Evolutionary conservation across 35 echinoderm and acorn worm species (phyloP).

Genomic region (Acanthaster planci): DNA sequence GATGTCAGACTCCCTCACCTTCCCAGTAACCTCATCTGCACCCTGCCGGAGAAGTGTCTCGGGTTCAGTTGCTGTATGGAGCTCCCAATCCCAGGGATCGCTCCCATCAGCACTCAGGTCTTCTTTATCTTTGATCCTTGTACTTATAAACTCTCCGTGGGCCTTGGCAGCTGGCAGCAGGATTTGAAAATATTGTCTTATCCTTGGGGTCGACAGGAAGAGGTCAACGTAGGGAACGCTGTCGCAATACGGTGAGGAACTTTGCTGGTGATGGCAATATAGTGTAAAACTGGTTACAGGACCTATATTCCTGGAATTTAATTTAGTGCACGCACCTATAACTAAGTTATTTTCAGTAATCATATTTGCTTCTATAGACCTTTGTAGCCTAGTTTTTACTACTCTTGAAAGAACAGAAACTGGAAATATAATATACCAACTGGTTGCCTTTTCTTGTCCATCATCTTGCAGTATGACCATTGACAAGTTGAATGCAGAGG

Average conservation of each 20-base stretch:
- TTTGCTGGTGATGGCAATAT: no score
- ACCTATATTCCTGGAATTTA: no score
- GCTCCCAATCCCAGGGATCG: conserved; percentile 14
- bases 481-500: conserved; percentile 2
- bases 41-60: conserved; percentile 27
- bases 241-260: background rate
- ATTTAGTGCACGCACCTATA: no score
- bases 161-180: conserved; percentile 13
- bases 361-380: no score
- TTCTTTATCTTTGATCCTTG: conserved; percentile 33
- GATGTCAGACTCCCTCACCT: conserved; percentile 17
- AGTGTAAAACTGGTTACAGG: no score
- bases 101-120: conserved; percentile 1
- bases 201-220: conserved; percentile 27
- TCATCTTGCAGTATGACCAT: background rate
- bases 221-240: background rate
- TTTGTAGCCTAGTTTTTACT: no score
- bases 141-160: conserved; percentile 1
- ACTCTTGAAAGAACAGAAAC: no score
- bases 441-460: background rate
- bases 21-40: conserved; percentile 13
- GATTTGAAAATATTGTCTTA: background rate
- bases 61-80: conserved; percentile 42
- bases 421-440: no score
- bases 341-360: no score